Percentiles rank a stretch among this genome's conserved stretches.
phyloP scores from a whole-genome alignment of 2,888 invertebrate species.

The Lasioglossum lativentre region DNA sequence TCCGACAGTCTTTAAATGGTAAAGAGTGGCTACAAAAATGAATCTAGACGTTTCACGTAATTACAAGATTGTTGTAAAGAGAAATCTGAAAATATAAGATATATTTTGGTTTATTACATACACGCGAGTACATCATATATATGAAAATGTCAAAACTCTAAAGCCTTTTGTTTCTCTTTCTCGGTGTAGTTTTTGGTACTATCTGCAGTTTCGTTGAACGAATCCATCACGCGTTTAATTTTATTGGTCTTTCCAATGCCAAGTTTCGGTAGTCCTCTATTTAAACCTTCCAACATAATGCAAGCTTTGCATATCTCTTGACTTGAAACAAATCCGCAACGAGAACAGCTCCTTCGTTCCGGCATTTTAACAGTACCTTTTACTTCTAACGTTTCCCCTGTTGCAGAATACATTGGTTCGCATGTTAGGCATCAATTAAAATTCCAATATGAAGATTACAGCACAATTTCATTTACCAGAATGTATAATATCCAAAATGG shows the following conservation, averaged over 20 bases:
- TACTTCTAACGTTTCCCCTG: slow-evolving; percentile 93
- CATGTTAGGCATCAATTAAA: slow-evolving; percentile 3
- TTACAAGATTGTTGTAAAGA: background rate
- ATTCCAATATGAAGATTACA: slow-evolving; percentile 14
- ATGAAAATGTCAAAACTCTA: slow-evolving; percentile 59
- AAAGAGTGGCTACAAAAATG: background rate
- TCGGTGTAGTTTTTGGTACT: background rate
- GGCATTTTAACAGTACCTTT: slow-evolving; percentile 94
- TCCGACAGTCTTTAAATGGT: background rate
- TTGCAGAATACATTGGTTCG: slow-evolving; percentile 71
- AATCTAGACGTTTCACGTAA: background rate
- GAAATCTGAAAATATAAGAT: slow-evolving; percentile 27
- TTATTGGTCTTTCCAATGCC: slow-evolving; percentile 96
- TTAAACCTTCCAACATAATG: slow-evolving; percentile 96
- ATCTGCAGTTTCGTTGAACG: slow-evolving; percentile 34
- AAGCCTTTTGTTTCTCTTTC: slow-evolving; percentile 1
- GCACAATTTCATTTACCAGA: slow-evolving; percentile 87
- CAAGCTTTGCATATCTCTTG: slow-evolving; percentile 99
- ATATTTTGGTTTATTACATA: slow-evolving; percentile 39
- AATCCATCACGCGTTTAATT: slow-evolving; percentile 83
- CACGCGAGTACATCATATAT: slow-evolving; percentile 4
- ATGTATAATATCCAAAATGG: slow-evolving; percentile 97
- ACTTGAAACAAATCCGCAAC: slow-evolving; percentile 96
- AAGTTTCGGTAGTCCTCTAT: slow-evolving; percentile 95
- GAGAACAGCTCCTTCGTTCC: slow-evolving; percentile 90